Evolutionary conservation across 1,140 invertebrate genomes (phyloP).

Genomic region (Pseudomyrmex flavicornis): DNA sequence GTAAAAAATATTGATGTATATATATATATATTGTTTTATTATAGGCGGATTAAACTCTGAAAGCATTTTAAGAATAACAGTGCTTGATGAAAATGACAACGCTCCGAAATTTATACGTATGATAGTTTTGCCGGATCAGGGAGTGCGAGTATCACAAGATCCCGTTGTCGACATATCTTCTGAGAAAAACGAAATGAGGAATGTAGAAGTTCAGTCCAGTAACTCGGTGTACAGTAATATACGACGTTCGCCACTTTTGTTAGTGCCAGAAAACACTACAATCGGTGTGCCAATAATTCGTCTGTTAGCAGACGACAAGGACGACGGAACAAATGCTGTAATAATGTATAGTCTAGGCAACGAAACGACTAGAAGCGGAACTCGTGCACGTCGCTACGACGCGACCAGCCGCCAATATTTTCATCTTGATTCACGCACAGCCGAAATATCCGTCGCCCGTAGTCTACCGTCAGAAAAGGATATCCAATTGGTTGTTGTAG

Average conservation of each 20-base stretch:
- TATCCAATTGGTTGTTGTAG: slow-evolving; percentile 91
- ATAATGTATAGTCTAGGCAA: slow-evolving; percentile 89
- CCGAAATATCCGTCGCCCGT: slow-evolving; percentile 91
- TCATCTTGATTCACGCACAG: slow-evolving; percentile 89
- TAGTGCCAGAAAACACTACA: slow-evolving; percentile 91
- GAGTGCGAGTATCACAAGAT: slow-evolving; percentile 87
- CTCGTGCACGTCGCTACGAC: slow-evolving; percentile 56
- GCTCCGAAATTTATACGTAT: slow-evolving; percentile 89
- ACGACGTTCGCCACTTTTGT: slow-evolving; percentile 86
- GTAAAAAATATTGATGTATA: neutral
- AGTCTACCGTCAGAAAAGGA: slow-evolving; percentile 91
- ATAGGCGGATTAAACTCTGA: slow-evolving; percentile 88
- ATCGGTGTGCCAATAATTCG: slow-evolving; percentile 91
- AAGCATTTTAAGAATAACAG: slow-evolving; percentile 88
- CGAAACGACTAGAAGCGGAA: slow-evolving; percentile 61
- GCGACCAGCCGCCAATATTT: slow-evolving; percentile 85
- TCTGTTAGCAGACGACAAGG: slow-evolving; percentile 93
- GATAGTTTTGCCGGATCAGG: slow-evolving; percentile 88
- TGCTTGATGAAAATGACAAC: slow-evolving; percentile 95
- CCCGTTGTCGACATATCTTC: slow-evolving; percentile 75
- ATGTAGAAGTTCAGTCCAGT: slow-evolving; percentile 79
- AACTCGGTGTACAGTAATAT: slow-evolving; percentile 75
- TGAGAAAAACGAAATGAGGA: slow-evolving; percentile 80
- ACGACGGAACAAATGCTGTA: slow-evolving; percentile 90
- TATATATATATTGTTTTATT: neutral